Conservation (phyloP, 92 coral and sea anemone species). For the Porites rus region DNA sequence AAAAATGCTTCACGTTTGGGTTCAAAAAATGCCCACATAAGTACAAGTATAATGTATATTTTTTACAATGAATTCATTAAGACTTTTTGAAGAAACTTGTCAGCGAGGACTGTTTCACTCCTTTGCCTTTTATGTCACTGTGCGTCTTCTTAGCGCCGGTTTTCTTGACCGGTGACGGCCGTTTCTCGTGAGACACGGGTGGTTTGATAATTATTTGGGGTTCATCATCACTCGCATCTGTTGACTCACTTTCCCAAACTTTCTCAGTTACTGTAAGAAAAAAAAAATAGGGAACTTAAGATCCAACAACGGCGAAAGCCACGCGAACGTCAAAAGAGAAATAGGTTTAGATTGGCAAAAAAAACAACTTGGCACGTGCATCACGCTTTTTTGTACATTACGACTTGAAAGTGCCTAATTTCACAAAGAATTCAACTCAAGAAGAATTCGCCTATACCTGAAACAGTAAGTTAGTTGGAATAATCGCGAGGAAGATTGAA, state of each 20-base stretch:
- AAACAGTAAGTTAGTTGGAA: too few species aligned
- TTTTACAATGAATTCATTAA: constrained; percentile 15
- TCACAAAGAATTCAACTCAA: too few species aligned
- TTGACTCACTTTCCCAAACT: constrained; percentile 95
- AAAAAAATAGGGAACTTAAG: not conserved
- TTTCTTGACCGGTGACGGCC: constrained; percentile 53
- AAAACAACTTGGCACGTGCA: too few species aligned
- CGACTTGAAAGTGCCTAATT: too few species aligned
- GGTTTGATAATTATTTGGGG: constrained; percentile 21
- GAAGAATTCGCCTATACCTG: too few species aligned
- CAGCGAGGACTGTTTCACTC: constrained; percentile 85
- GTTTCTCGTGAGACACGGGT: constrained; percentile 27
- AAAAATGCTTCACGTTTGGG: not conserved
- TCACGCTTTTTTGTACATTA: too few species aligned
- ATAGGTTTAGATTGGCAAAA: too few species aligned
- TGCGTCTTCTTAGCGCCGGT: not conserved
- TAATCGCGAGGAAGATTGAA: too few species aligned
- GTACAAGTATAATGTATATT: not conserved
- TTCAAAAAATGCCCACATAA: not conserved
- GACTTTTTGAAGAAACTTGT: constrained; percentile 92
- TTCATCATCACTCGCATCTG: constrained; percentile 92
- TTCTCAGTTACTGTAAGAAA: constrained; percentile 88
- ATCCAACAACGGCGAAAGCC: not conserved
- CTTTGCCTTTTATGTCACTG: constrained; percentile 50
- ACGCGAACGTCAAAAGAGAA: too few species aligned